These are phyloP conservation scores for Platichthys flesus DNA, from an alignment of 2,113 vertebrate species.

Conservation along the genomic window DNA sequence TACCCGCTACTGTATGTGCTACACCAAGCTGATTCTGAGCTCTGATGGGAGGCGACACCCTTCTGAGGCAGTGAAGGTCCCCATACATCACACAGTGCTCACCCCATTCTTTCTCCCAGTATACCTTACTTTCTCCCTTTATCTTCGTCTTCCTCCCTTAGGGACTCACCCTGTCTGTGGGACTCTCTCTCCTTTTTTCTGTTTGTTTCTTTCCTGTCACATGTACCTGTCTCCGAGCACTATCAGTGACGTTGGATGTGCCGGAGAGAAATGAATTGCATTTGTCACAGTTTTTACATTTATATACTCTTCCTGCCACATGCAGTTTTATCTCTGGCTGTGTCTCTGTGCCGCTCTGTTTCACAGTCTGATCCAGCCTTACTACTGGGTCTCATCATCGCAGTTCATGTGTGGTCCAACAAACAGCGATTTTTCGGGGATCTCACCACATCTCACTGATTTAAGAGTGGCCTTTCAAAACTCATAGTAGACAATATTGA, in stretches of 20 bases:
- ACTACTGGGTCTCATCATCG: slow-evolving; percentile 20
- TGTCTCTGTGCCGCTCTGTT: slow-evolving; percentile 21
- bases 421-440: not conserved
- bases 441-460: not conserved
- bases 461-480: not conserved
- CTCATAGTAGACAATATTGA: slow-evolving; percentile 3
- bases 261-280: slow-evolving; percentile 44
- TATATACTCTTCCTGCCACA: slow-evolving; percentile 47
- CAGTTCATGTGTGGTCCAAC: not conserved
- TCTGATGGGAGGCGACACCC: slow-evolving; percentile 75
- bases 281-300: slow-evolving; percentile 62
- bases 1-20: slow-evolving; percentile 52
- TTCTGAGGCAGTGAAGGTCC: slow-evolving; percentile 72
- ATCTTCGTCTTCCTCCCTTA: slow-evolving; percentile 30
- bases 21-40: slow-evolving; percentile 48
- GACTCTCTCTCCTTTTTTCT: slow-evolving; percentile 14
- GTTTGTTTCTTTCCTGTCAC: slow-evolving; percentile 48
- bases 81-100: slow-evolving; percentile 73
- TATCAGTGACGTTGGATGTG: slow-evolving; percentile 12
- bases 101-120: slow-evolving; percentile 17
- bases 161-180: slow-evolving; percentile 38
- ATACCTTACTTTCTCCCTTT: slow-evolving; percentile 2
- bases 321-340: slow-evolving; percentile 35
- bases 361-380: not conserved
- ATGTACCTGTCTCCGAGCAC: slow-evolving; percentile 46